These are phyloP conservation scores for Manis crassicaudata DNA, from an alignment of 2,797 vertebrate species.

Conservation along the genomic window DNA sequence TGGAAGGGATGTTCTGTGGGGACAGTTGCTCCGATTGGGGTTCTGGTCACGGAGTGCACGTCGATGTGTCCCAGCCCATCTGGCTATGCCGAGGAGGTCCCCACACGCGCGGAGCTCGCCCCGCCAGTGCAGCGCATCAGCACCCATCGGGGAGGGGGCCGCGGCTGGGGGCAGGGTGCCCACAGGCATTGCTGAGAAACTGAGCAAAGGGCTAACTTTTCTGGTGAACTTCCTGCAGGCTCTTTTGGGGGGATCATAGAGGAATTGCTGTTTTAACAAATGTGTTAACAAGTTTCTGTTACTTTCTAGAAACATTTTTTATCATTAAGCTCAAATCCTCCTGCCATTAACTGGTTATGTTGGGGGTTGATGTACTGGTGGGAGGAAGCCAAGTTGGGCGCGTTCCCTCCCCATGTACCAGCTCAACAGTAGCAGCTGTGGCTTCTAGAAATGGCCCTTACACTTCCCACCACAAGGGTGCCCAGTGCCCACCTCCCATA, in stretches of 20 bases:
- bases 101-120: no score
- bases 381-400: not conserved
- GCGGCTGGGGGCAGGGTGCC: not conserved
- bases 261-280: not conserved
- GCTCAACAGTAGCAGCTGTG: rapidly evolving
- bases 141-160: not conserved
- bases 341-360: no score
- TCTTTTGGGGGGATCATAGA: not conserved
- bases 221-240: not conserved
- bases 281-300: not conserved
- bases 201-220: not conserved
- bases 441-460: not conserved
- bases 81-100: rapidly evolving
- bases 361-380: rapidly evolving
- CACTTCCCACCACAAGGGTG: not conserved
- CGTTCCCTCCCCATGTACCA: rapidly evolving
- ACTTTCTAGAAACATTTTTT: not conserved
- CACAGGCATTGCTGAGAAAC: rapidly evolving
- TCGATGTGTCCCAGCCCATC: not conserved
- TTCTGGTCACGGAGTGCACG: rapidly evolving
- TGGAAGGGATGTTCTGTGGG: not conserved
- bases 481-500: not conserved
- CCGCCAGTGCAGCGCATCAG: no score
- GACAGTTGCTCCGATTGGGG: not conserved
- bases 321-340: not conserved